These are phyloP conservation scores for Bellardia bayeri DNA, from an alignment of 2,888 invertebrate genomes.

Conservation along the genomic window DNA sequence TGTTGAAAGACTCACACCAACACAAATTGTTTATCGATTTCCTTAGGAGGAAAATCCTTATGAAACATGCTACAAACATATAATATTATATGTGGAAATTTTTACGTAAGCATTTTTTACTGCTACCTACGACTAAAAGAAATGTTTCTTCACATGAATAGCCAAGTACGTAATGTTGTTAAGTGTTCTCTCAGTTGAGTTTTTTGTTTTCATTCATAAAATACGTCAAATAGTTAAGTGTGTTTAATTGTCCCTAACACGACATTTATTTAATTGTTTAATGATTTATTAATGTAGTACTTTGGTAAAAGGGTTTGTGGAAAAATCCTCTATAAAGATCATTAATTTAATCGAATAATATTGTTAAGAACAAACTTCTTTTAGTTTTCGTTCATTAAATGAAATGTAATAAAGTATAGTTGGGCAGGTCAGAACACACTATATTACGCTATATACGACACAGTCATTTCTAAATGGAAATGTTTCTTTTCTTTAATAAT, in stretches of 20 bases:
- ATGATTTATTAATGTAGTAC: neutral
- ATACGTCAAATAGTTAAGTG: constrained; percentile 41
- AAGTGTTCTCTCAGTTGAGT: neutral
- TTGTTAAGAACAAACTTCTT: no score
- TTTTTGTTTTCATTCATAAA: constrained; percentile 39
- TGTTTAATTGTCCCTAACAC: neutral
- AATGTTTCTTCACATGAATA: neutral
- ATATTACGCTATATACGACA: no score
- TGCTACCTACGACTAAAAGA: neutral
- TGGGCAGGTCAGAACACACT: no score
- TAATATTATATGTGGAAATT: neutral
- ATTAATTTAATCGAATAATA: no score
- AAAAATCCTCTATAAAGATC: no score
- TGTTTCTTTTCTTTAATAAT: no score
- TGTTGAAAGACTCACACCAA: constrained; percentile 28
- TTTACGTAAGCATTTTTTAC: constrained; percentile 34
- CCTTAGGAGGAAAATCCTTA: constrained; percentile 25
- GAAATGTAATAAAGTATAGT: no score
- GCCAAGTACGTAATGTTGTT: neutral
- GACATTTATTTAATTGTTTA: neutral
- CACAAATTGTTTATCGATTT: constrained; percentile 58
- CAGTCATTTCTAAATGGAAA: no score
- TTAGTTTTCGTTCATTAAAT: no score
- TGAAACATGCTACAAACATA: constrained; percentile 7
- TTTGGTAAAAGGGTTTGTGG: no score